Evolutionary conservation across 2,113 vertebrate species (phyloP).

Genomic region (Grallaria varia): DNA sequence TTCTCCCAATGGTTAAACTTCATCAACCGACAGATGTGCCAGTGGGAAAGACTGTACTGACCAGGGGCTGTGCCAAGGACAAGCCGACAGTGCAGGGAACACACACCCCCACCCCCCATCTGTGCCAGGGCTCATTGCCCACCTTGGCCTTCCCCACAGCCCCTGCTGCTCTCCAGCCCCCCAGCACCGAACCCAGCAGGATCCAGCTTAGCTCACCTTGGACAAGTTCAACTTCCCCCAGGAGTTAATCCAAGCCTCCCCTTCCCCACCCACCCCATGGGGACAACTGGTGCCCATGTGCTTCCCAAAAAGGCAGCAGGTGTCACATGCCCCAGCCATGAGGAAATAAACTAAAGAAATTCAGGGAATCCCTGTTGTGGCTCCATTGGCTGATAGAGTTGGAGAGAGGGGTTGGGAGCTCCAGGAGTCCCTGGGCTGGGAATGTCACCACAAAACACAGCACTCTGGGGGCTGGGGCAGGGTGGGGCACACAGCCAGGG

Average conservation of each 20-base stretch:
- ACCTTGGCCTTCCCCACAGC: background rate
- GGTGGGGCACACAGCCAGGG: background rate
- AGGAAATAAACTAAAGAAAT: constrained; percentile 85
- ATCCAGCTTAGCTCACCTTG: background rate
- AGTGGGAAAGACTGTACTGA: rapidly evolving
- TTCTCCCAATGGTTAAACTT: background rate
- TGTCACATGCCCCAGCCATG: constrained; percentile 71
- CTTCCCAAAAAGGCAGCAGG: constrained; percentile 74
- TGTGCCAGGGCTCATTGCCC: background rate
- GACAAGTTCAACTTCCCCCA: background rate
- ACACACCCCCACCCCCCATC: rapidly evolving
- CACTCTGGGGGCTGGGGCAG: background rate
- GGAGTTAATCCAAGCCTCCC: constrained; percentile 76
- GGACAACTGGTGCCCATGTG: constrained; percentile 80
- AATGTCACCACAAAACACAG: constrained; percentile 45
- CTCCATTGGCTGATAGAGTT: constrained; percentile 69
- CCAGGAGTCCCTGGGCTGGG: constrained; percentile 63
- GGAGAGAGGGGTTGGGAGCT: constrained; percentile 25
- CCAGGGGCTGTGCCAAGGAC: background rate
- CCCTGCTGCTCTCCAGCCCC: rapidly evolving
- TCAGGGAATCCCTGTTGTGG: constrained; percentile 43
- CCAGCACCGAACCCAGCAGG: background rate
- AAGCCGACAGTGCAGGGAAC: too few species aligned
- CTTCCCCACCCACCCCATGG: constrained; percentile 26
- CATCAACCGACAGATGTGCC: background rate